phyloP scores from a whole-genome alignment of 2,113 vertebrate genomes.

The Sapajus apella region DNA sequence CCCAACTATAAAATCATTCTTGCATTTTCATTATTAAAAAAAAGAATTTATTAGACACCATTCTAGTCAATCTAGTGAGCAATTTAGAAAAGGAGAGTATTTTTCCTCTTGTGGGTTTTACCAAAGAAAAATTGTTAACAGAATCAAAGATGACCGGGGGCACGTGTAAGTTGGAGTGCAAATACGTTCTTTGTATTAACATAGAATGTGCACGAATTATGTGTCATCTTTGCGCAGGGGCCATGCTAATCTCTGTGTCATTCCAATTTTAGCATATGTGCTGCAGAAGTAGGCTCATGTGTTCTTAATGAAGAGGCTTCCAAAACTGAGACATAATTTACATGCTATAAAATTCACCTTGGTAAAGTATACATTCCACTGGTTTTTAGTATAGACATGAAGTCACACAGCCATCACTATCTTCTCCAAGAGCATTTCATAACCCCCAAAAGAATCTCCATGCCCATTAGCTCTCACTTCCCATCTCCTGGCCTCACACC shows the following conservation, averaged over 20 bases:
- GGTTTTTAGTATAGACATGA: neutral
- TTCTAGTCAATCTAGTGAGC: neutral
- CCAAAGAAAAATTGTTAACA: neutral
- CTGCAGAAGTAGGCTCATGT: too few relatives aligned
- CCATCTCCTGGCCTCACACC: neutral
- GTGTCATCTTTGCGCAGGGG: too few relatives aligned
- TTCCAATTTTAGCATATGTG: too few relatives aligned
- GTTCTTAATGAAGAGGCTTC: neutral
- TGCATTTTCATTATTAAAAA: constrained; percentile 13
- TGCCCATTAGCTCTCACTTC: neutral
- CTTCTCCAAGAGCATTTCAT: neutral
- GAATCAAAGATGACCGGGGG: neutral
- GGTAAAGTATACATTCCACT: neutral
- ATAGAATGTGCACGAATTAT: too few relatives aligned
- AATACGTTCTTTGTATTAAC: neutral
- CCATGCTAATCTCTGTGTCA: too few relatives aligned
- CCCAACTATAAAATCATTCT: neutral
- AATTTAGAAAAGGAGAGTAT: neutral
- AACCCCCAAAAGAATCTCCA: neutral
- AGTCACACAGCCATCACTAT: neutral
- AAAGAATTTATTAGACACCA: neutral
- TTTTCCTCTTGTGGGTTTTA: neutral
- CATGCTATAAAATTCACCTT: neutral
- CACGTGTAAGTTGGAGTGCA: neutral
- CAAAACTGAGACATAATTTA: neutral